A percentile compares a stretch with the other conserved stretches of the same genome.
Evolutionary conservation across 2,113 vertebrate genomes (phyloP).

Genomic region (Rhabdomys dilectus): DNA sequence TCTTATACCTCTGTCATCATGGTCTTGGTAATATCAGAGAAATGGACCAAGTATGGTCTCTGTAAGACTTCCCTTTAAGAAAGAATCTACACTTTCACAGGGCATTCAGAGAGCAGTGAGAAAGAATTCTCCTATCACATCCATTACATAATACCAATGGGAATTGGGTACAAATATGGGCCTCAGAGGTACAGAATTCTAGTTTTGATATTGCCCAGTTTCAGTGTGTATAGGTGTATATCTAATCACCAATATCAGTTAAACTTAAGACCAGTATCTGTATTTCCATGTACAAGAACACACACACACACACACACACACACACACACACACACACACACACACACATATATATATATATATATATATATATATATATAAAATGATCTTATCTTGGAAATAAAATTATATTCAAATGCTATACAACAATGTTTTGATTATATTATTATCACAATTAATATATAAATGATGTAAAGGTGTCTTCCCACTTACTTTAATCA

Average conservation of each 20-base stretch:
- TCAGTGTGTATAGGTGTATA: not conserved
- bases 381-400: slow-evolving; percentile 1
- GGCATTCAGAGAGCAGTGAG: not conserved
- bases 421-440: not conserved
- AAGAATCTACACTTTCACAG: not conserved
- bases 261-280: not conserved
- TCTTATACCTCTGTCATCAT: not conserved
- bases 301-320: too few species aligned
- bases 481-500: not conserved
- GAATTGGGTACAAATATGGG: not conserved
- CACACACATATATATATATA: too few species aligned
- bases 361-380: not conserved
- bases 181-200: not conserved
- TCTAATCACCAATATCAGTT: not conserved
- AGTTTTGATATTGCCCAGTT: not conserved
- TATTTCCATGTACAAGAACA: not conserved
- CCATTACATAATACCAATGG: not conserved
- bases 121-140: not conserved
- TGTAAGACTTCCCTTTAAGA: not conserved
- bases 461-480: not conserved
- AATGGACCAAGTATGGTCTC: not conserved
- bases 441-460: not conserved
- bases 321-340: too few species aligned
- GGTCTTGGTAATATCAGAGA: not conserved
- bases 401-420: not conserved